A percentile compares a stretch with the other conserved stretches of the same genome.
Evolutionary conservation across 2,888 invertebrate genomes (phyloP).

Genomic region (Drosophila tanythrix): DNA sequence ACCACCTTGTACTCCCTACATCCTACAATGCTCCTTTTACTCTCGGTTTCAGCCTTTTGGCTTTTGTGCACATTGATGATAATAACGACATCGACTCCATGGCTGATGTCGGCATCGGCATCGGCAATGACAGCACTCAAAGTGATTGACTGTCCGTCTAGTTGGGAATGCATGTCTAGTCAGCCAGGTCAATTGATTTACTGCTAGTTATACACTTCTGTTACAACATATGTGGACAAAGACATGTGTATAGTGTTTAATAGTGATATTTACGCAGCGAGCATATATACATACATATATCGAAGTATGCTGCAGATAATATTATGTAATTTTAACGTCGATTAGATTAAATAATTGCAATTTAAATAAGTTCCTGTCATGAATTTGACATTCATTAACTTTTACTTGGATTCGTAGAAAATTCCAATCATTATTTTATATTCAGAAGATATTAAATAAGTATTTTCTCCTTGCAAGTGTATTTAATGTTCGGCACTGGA

Average conservation of each 20-base stretch:
- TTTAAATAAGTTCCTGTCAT: not conserved
- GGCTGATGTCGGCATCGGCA: conserved; percentile 4
- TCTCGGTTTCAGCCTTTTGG: conserved; percentile 24
- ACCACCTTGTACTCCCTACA: not conserved
- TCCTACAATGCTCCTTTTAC: not conserved
- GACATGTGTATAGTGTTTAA: not conserved
- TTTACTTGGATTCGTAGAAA: not conserved
- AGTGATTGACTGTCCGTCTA: conserved; percentile 59
- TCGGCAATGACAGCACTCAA: conserved; percentile 56
- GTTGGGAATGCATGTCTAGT: conserved; percentile 34
- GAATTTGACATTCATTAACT: not conserved
- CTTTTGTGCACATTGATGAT: conserved; percentile 41
- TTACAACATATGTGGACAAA: not conserved
- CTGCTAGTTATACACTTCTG: conserved; percentile 19
- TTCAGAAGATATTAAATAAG: not conserved
- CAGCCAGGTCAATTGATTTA: conserved; percentile 47
- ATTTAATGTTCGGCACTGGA: not conserved
- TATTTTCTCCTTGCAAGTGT: not conserved
- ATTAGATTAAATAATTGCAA: not conserved
- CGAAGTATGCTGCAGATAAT: not conserved
- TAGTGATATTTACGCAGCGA: not conserved
- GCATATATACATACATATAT: not conserved
- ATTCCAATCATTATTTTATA: not conserved
- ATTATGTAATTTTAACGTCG: not conserved
- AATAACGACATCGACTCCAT: conserved; percentile 18